Evolutionary conservation across 2,797 vertebrate genomes (phyloP).

Genomic region (Mormyrops attenuatus): DNA sequence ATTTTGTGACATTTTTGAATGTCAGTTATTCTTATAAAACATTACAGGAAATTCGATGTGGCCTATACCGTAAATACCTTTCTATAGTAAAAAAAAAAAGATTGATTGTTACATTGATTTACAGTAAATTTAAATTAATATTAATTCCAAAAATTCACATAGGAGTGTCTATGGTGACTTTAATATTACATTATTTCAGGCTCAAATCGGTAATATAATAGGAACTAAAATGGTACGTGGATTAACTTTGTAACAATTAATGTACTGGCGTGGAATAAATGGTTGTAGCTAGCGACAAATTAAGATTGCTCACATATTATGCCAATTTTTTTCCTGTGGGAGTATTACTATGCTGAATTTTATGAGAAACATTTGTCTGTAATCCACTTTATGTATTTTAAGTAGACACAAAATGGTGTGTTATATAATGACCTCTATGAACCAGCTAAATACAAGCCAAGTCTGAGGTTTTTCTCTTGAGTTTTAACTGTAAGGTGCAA

Average conservation of each 20-base stretch:
- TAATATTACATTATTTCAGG: background rate
- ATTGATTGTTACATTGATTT: background rate
- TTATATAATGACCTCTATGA: background rate
- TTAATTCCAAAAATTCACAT: background rate
- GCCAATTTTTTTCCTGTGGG: background rate
- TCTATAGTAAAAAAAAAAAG: background rate
- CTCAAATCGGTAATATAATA: background rate
- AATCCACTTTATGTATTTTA: background rate
- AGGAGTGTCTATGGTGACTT: background rate
- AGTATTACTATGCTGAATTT: background rate
- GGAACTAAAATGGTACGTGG: background rate
- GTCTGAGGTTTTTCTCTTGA: background rate
- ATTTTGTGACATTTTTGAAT: background rate
- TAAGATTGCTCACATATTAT: background rate
- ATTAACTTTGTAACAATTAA: background rate
- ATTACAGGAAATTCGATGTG: background rate
- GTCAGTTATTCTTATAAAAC: background rate
- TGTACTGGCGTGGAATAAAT: background rate
- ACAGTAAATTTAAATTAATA: background rate
- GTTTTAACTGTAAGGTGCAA: background rate
- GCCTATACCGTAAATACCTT: background rate
- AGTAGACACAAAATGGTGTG: background rate
- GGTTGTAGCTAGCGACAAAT: background rate
- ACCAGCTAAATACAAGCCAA: background rate
- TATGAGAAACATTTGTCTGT: background rate